Base-by-base conservation (phyloP, 2,113 vertebrate genomes). In the Nipponia nippon region DNA sequence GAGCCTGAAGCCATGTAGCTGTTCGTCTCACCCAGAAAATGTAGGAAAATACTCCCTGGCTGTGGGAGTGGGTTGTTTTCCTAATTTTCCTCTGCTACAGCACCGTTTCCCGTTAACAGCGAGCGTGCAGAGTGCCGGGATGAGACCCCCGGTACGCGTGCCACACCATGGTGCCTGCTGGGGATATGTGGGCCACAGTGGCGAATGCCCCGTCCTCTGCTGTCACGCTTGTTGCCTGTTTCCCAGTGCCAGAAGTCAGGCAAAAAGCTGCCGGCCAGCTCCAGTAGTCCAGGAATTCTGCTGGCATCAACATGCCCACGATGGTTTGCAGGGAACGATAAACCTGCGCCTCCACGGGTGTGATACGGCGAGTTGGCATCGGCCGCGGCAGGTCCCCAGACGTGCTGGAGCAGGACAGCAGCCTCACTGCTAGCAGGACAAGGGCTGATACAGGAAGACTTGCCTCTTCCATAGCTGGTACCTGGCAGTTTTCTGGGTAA, bases 241-340 rank as follows among this genome's bases (percentile, higher is more conserved):
- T 63, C 58, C 63, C 10, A 6, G 4, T 27, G 11, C 56, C 36
- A 58, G 19, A 80, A 46, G 25, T 14, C 5, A 5, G 47, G 13
- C 22, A 16, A 27, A 36, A 67, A 71, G 47, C 72, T 81, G 25
- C 63, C 21, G 4, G 27, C 30, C 59, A 30, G 14, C 16, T 84
- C n/a, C 4, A 5, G 22, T 1, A 20, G 10, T 13, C 27, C 19
- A 14, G 55, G 16, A 18, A 9, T 22, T 53, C 46, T 58, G 5
- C 49, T 58, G 70, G 36, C 6, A 3, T 25, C 4, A 1, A 13
- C 1, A 11, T 11, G 9, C 34, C 38, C 2, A 2, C 0, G 3
- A 3, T 4, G 40, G 34, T 55, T 47, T 16, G 23, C 18, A 8
- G 50, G 69, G 32, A 38, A 11, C 2, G 11, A 34, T 18, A 10